phyloP scores from a whole-genome alignment of 2,888 invertebrate genomes.

The Tineola bisselliella region DNA sequence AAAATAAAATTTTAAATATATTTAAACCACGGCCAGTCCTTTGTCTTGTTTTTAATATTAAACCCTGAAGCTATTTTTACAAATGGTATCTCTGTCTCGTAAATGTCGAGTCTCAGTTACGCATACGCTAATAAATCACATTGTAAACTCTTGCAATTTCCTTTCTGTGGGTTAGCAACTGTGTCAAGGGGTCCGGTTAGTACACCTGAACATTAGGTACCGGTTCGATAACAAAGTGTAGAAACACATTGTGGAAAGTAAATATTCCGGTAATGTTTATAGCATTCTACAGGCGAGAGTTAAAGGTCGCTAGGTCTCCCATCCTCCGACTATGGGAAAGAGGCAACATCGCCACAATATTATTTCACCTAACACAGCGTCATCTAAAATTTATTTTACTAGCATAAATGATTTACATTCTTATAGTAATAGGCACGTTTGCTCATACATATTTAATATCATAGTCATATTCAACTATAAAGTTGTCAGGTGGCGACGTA shows the following conservation, averaged over 20 bases:
- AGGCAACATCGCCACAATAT: not conserved
- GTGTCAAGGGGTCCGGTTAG: conserved; percentile 9
- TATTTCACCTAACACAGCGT: not conserved
- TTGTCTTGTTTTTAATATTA: too few relatives aligned
- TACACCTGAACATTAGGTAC: not conserved
- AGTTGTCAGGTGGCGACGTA: not conserved
- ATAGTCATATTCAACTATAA: not conserved
- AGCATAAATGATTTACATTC: not conserved
- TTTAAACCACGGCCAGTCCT: too few relatives aligned
- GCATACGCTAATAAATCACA: not conserved
- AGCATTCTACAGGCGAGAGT: not conserved
- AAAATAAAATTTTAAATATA: too few relatives aligned
- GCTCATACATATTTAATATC: not conserved
- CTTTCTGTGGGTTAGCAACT: conserved; percentile 4
- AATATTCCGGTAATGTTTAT: conserved; percentile 3
- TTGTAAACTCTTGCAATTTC: conserved; percentile 3
- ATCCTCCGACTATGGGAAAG: not conserved
- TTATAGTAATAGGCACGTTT: not conserved
- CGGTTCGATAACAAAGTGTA: not conserved
- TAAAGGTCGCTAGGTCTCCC: conserved; percentile 2
- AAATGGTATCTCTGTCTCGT: not conserved
- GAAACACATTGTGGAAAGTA: conserved; percentile 1
- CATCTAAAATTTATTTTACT: not conserved
- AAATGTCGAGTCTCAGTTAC: not conserved
- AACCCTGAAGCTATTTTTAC: not conserved